Percentiles rank a stretch among this genome's conserved stretches.
phyloP scores from a whole-genome alignment of 2,888 invertebrate genomes.

The Coelinius sp. region DNA sequence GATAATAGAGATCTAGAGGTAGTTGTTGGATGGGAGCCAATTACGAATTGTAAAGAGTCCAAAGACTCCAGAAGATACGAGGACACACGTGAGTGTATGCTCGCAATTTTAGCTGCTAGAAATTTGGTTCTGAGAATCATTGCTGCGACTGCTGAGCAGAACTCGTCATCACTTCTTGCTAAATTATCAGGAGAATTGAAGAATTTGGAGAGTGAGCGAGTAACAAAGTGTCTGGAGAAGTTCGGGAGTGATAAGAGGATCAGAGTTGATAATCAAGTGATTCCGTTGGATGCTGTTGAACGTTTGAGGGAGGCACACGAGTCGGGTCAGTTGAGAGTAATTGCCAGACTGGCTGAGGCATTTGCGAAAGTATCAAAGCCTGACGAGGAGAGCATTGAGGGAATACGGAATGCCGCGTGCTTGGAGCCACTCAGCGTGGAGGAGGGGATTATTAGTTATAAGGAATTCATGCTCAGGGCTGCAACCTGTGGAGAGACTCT shows the following conservation, averaged over 20 bases:
- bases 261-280: constrained; percentile 60
- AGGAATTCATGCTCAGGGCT: constrained; percentile 62
- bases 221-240: constrained; percentile 56
- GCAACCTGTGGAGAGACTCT: constrained; percentile 68
- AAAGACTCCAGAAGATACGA: constrained; percentile 59
- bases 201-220: constrained; percentile 55
- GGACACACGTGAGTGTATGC: constrained; percentile 65
- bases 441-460: constrained; percentile 60
- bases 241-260: constrained; percentile 55
- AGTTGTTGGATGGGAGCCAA: constrained; percentile 66
- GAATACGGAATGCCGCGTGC: constrained; percentile 53
- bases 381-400: constrained; percentile 59
- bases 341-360: constrained; percentile 62
- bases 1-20: constrained; percentile 68
- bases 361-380: constrained; percentile 57
- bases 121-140: constrained; percentile 63
- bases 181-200: constrained; percentile 57
- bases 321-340: constrained; percentile 62
- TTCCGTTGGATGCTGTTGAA: constrained; percentile 65
- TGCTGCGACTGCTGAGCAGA: constrained; percentile 57
- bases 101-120: constrained; percentile 59
- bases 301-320: constrained; percentile 64
- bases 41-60: constrained; percentile 51
- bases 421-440: constrained; percentile 58
- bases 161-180: constrained; percentile 54